Base-by-base conservation (phyloP, 2,888 invertebrate species). In the Sphaerophoria rueppellii region DNA sequence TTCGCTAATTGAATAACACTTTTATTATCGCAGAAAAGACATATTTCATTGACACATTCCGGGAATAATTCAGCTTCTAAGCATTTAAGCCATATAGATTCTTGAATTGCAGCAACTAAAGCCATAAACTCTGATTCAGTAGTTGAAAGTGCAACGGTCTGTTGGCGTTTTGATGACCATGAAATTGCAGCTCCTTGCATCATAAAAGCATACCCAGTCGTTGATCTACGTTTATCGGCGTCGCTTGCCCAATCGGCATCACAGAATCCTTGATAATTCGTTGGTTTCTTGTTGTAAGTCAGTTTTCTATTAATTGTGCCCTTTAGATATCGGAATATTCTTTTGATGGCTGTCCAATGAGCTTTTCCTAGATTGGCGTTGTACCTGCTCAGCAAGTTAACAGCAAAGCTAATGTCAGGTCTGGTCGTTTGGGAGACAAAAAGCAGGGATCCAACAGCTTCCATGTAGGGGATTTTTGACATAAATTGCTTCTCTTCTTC, bases 381-480 rank as follows among this genome's bases (percentile, higher is more conserved):
- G n/a, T 61, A 86, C 58, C 87, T 75, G 50, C 87, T 88, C 3
- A 88, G 73, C 60, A 86, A 52, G 73, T 86, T 88, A 0, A 88
- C 87, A n/a, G 87, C 87, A 52, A 75, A 82, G 37, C 81, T 82
- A n/a, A 87, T 87, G 74, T 87, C 88, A 2, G 78, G 75, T 43
- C 81, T 74, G 40, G 77, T 73, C 4, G 50, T 82, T 71, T 57
- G 65, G 58, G 61, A 63, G 52, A 55, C 77, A 52, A 46, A 85
- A n/a, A 40, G 16, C 37, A 75, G 55, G 72, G 82, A 71, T 12
- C 75, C 77, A 50, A 72, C 37, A 24, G 61, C 73, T 37, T 72
- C 50, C 67, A 69, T 72, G 40, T 85, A 82, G 63, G 77, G 73
- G 40, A 57, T 11, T 12, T 58, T 14, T 4, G 32, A 54, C 32